These are phyloP conservation scores for Sebastiscus albofasciatus DNA, from an alignment of 2,797 vertebrate species.

Conservation along the genomic window DNA sequence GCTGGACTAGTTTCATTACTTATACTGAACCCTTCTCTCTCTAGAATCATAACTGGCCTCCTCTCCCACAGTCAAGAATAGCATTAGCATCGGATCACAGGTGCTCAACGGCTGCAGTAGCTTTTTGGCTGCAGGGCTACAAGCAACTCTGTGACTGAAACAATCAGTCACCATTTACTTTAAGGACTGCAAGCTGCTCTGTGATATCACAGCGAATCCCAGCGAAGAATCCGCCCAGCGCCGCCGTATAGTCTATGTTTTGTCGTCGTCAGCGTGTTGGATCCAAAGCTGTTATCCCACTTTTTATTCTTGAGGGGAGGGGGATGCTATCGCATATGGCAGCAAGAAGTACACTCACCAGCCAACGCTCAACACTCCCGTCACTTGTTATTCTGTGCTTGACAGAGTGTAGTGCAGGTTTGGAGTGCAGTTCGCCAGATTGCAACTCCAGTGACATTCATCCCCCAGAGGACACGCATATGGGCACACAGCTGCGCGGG, in stretches of 20 bases:
- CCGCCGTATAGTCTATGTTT: background rate
- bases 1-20: slow-evolving; percentile 47
- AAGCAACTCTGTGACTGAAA: slow-evolving; percentile 23
- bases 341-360: slow-evolving; percentile 15
- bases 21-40: slow-evolving; percentile 4
- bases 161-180: slow-evolving; percentile 51
- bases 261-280: slow-evolving; percentile 10
- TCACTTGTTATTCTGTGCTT: slow-evolving; percentile 46
- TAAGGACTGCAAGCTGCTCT: slow-evolving; percentile 35
- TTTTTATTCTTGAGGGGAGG: slow-evolving; percentile 13
- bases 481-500: slow-evolving; percentile 37
- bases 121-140: slow-evolving; percentile 33
- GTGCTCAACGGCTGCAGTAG: slow-evolving; percentile 31
- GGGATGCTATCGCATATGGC: background rate
- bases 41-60: slow-evolving; percentile 22
- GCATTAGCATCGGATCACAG: slow-evolving; percentile 51
- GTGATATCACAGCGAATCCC: slow-evolving; percentile 14
- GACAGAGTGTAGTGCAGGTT: slow-evolving; percentile 42
- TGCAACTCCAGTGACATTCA: slow-evolving; percentile 49
- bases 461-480: slow-evolving; percentile 47
- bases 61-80: slow-evolving; percentile 19
- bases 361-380: slow-evolving; percentile 1
- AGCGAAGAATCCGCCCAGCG: background rate
- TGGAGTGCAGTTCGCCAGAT: slow-evolving; percentile 39
- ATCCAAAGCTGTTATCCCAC: slow-evolving; percentile 11